Conservation (phyloP, 64 coral and sea anemone species). For the Catalaphyllia jardinei region DNA sequence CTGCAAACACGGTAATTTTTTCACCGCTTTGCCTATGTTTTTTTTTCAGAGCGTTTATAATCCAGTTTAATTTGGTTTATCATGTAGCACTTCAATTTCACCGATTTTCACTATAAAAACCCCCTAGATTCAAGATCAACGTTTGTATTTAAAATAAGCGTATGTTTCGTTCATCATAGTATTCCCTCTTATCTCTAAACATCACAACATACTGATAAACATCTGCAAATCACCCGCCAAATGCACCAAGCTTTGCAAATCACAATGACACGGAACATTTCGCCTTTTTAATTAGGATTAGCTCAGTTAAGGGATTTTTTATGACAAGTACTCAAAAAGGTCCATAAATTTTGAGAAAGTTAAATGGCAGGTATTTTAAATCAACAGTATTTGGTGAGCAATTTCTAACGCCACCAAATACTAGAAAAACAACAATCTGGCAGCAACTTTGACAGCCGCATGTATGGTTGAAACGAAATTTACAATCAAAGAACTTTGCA, state of each 20-base stretch:
- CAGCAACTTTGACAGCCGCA: too few relatives aligned
- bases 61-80: slow-evolving; percentile 5
- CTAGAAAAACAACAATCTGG: too few relatives aligned
- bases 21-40: background rate
- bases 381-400: too few relatives aligned
- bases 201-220: background rate
- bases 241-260: slow-evolving; percentile 1
- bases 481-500: background rate
- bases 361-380: slow-evolving; percentile 27
- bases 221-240: slow-evolving; percentile 6
- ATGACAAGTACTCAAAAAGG: slow-evolving; percentile 4
- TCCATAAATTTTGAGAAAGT: slow-evolving; percentile 18
- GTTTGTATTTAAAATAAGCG: background rate
- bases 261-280: background rate
- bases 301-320: background rate
- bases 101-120: slow-evolving; percentile 14
- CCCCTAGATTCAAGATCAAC: background rate
- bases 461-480: background rate
- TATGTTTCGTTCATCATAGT: background rate
- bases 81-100: background rate
- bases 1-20: too few relatives aligned
- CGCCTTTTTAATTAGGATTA: too few relatives aligned
- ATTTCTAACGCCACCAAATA: too few relatives aligned
- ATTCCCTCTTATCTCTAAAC: background rate
- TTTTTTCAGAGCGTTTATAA: background rate